These are phyloP conservation scores for Gadopsis marmoratus DNA, from an alignment of 2,797 vertebrate species.

Conservation along the genomic window DNA sequence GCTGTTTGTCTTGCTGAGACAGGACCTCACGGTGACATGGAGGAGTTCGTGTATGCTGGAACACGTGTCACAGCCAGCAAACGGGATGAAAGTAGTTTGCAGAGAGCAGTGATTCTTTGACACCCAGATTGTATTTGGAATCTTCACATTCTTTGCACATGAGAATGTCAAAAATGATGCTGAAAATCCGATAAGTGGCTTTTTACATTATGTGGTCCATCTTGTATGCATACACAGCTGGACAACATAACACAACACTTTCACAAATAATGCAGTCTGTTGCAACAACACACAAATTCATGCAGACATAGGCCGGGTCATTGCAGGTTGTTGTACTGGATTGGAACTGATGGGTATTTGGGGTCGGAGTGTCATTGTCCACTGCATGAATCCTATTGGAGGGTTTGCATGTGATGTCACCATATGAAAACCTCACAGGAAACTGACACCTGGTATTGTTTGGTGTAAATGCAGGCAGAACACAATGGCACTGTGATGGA, in stretches of 20 bases:
- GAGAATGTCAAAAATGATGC: neutral
- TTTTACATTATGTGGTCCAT: neutral
- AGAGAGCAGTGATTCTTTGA: neutral
- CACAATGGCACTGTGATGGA: too few relatives aligned
- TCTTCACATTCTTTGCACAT: neutral
- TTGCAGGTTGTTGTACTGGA: neutral
- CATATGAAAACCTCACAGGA: neutral
- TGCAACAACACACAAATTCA: neutral
- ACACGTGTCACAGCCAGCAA: neutral
- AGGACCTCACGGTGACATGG: neutral
- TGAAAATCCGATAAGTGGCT: constrained; percentile 1
- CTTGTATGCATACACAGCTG: neutral
- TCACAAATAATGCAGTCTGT: constrained; percentile 2
- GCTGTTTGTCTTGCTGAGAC: neutral
- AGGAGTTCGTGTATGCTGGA: neutral
- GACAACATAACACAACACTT: neutral
- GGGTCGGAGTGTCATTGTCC: constrained; percentile 19
- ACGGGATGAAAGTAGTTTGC: neutral
- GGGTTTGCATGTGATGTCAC: constrained; percentile 20
- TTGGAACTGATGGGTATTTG: neutral
- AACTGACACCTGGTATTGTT: neutral
- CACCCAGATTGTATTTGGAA: neutral
- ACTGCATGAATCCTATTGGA: constrained; percentile 54
- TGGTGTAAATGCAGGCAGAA: neutral
- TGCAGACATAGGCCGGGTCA: neutral